Evolutionary conservation across 2,113 vertebrate species (phyloP), one percentile per base, ranked within the genome.

Genomic region (Nothoprocta pentlandii): DNA sequence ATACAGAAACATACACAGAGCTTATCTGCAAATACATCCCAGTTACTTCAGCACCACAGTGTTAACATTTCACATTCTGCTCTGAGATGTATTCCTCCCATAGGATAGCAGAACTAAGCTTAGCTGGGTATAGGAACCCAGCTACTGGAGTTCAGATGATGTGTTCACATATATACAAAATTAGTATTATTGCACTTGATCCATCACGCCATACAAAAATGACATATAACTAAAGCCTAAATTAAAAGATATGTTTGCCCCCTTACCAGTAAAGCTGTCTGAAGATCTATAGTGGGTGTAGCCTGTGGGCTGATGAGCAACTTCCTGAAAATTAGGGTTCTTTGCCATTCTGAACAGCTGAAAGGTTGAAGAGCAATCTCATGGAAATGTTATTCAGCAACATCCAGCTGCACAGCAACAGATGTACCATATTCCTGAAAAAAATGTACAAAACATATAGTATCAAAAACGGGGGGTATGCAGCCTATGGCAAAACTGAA

Each of bases 311-410:
- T 94, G 91, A 46, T 80, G 87, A n/a, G 91, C 79, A 3, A 8
- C 94, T 71, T 97, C 93, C 4, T 96, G 96, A 86, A 97, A 97
- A 80, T 92, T 96, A 87, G 96, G 96, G 59, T 96, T 97, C 87
- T 97, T 97, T 0, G 95, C 96, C 96, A 97, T 97, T 74, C 46
- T 94, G 89, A 95, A 61, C 66, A 91, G 46, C 30, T 34, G 91
- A 32, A 2, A 34, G 93, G 70, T 4, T 9, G 64, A 94, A 94
- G 22, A 85, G 67, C 81, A 89, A 75, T 68, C 64, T 89, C 91
- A 92, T 16, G 94, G 85, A 96, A 93, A 74, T 0, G 0, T n/a
- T 77, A 70, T 34, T 85, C 89, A 94, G 82, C 34, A 80, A 80
- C 89, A 91, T 51, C 91, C 94, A 95, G 85, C 84, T 92, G 81